Base-by-base conservation (phyloP, 2,888 invertebrate genomes). In the Augochlorella aurata region DNA sequence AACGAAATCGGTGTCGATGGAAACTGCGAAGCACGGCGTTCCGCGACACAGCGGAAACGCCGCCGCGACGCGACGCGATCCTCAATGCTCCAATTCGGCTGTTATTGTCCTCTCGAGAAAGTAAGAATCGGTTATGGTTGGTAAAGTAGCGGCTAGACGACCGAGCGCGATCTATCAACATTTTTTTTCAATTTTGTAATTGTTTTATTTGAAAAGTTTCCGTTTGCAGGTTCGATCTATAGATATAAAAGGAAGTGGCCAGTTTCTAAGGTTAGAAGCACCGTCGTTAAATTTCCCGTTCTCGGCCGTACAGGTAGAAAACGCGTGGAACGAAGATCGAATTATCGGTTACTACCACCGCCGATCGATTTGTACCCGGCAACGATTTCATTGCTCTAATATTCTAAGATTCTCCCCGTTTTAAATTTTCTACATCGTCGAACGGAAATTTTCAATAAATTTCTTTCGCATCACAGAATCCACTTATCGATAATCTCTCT, bases 381-480 rank as follows among this genome's bases (percentile, higher is more conserved):
- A 5, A 54, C 21, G 12, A 21, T 54, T 54, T 1, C 7, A 16
- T 61, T 9, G 29, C 29, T 16, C 29, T 29, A 61, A 16, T 16
- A 61, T 29, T 61, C 61, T 29, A 61, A 16, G 16, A 18, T 29
- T 29, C 24, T 24, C 24, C 16, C 16, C 3, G 14, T 29, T 29
- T 61, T 16, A 16, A 29, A 29, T 61, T 61, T 29, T 61, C 61
- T 61, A 61, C 7, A 9, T 61, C 8, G 8, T 9, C 29, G 24
- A 61, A 61, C 29, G 61, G 24, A 61, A 61, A 29, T 29, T 24
- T 9, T 16, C 7, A 29, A 16, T 61, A 16, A 61, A 24, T 7
- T 54, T 54, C 54, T 21, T 24, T 29, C 61, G 61, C 61, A 61
- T 61, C 61, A 61, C 61, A 61, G 61, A 29, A 29, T 61, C 61